Evolutionary conservation across 2,888 invertebrate species (phyloP).

Genomic region (Serrognathus titanus): DNA sequence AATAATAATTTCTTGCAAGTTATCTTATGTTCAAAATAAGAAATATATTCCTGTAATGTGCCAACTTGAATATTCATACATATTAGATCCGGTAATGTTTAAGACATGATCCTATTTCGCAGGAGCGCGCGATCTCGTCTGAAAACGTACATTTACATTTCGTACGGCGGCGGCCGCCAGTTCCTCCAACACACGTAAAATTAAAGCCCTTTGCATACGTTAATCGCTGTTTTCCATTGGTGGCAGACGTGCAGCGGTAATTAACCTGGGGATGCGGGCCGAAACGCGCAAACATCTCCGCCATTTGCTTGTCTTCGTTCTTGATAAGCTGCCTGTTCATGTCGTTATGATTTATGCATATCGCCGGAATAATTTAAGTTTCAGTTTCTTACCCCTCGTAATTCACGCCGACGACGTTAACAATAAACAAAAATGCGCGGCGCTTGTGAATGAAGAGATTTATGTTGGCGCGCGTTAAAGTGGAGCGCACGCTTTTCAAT

Average conservation of each 20-base stretch:
- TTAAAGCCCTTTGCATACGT: constrained; percentile 24
- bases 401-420: not conserved
- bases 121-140: constrained; percentile 28
- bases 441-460: not conserved
- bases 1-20: not conserved
- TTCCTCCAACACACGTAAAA: constrained; percentile 28
- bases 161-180: constrained; percentile 31
- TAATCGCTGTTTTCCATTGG: constrained; percentile 26
- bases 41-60: no score
- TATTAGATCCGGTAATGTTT: constrained; percentile 8
- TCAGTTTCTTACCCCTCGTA: constrained; percentile 1
- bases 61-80: no score
- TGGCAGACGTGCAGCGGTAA: constrained; percentile 29
- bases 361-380: constrained; percentile 3
- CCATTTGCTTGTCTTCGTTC: not conserved
- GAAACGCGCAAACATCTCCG: constrained; percentile 12
- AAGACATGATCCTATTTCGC: constrained; percentile 33
- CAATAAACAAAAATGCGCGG: not conserved
- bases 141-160: constrained; percentile 32
- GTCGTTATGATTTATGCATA: constrained; percentile 1
- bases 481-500: not conserved
- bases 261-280: constrained; percentile 20
- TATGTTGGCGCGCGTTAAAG: not conserved
- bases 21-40: no score
- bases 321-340: constrained; percentile 3